Evolutionary conservation across 2,888 invertebrate species (phyloP).

Genomic region (Metallyticus violacea): DNA sequence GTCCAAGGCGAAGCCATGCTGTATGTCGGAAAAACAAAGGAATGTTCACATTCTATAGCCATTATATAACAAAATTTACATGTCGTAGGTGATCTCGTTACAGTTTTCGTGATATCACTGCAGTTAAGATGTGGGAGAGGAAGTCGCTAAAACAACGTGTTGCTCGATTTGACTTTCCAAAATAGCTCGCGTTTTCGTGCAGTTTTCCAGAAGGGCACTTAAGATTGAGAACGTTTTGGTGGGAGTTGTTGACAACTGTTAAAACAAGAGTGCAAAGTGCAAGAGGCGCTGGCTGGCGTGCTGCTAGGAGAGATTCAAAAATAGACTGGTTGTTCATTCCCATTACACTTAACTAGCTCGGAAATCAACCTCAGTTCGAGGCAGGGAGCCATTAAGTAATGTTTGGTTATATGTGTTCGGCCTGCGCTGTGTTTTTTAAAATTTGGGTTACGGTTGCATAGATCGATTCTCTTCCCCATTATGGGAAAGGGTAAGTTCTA

Average conservation of each 20-base stretch:
- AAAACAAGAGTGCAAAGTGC: conserved; percentile 3
- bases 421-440: not conserved
- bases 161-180: not conserved
- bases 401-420: not conserved
- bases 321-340: not conserved
- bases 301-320: not conserved
- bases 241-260: not conserved
- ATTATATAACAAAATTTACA: not conserved
- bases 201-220: not conserved
- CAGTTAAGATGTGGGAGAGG: not conserved
- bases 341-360: not conserved
- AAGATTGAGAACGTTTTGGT: not conserved
- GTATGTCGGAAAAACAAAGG: not conserved
- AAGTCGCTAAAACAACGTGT: not conserved
- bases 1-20: not conserved
- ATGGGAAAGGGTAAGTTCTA: conserved; percentile 22
- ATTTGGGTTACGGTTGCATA: not conserved
- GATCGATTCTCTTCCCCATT: not conserved
- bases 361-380: not conserved
- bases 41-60: not conserved
- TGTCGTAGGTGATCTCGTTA: not conserved
- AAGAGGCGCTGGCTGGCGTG: not conserved
- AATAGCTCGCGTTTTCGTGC: not conserved
- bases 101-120: not conserved
- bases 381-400: not conserved